Base-by-base conservation (phyloP, 2,113 vertebrate genomes). In the Leucosticte australis region DNA sequence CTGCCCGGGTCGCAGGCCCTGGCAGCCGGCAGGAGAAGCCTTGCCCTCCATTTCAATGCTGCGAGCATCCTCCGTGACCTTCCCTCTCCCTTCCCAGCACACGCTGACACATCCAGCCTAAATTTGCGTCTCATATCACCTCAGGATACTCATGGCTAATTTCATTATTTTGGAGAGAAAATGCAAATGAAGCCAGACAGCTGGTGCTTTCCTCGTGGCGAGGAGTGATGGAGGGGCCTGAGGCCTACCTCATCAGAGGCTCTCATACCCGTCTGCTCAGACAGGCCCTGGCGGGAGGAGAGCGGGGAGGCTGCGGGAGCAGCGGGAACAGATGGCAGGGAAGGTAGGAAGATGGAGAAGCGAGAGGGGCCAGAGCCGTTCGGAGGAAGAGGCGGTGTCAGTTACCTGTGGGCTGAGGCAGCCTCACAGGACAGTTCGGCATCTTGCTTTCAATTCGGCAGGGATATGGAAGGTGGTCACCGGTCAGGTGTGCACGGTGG, bases 171-270 rank as follows among this genome's bases (percentile, higher is more conserved):
- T 97, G 97, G 98, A 98, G 98, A 98, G 98, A 97, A 97, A 98
- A 99, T 99, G 98, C 98, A 99, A 99, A 99, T 99, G 98, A 99
- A 98, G 98, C 97, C 97, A 99, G 99, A 99, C 99, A 99, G 99
- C 99, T 99, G 99, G 98, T 97, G 98, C 97, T 95, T 97, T 98
- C 98, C 98, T 98, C 63, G 64, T 98, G 98, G 98, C 97, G 92
- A 98, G 97, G 98, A 98, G 98, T 98, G 99, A 99, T 98, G 98
- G 98, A 99, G 98, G 98, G 98, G 98, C 98, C 97, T 41, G 96
- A 98, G 98, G 98, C 98, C 98, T 98, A 97, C 97, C 98, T 98
- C 98, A 96, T 98, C 98, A 98, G 98, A 97, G 97, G 97, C 97
- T 96, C 97, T 96, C 91, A 91, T 97, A 96, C 97, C 97, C 98